Evolutionary conservation across 1,140 invertebrate genomes (phyloP).

Genomic region (Phymorhynchus buccinoides): DNA sequence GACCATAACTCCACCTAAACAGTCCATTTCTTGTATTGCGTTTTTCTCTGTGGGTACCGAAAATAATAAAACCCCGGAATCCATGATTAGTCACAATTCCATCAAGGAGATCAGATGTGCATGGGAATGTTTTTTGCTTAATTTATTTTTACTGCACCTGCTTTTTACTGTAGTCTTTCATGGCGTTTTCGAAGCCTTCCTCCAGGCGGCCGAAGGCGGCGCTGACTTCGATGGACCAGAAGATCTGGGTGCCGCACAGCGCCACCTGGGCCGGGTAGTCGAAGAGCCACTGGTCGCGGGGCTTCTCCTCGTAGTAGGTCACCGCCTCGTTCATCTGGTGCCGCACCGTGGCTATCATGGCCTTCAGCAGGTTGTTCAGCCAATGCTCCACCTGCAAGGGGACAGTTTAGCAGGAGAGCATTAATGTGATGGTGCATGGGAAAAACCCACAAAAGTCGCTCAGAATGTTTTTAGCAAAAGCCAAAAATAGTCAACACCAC

Average conservation of each 20-base stretch:
- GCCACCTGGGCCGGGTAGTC: constrained; percentile 89
- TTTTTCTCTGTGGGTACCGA: no score
- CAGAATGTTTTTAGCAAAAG: no score
- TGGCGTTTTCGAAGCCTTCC: constrained; percentile 95
- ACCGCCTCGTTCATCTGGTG: constrained; percentile 89
- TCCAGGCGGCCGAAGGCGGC: constrained; percentile 88
- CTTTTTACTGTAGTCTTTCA: constrained; percentile 97
- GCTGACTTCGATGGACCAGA: constrained; percentile 97
- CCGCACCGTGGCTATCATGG: constrained; percentile 87
- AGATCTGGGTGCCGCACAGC: constrained; percentile 95
- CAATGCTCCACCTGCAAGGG: constrained; percentile 87
- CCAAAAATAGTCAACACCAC: no score
- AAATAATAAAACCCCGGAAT: no score
- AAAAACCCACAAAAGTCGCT: no score
- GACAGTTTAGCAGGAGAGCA: no score
- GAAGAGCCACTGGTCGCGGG: constrained; percentile 94
- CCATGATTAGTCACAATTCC: no score
- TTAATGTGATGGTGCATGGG: no score
- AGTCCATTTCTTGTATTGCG: neutral
- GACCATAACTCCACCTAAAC: no score
- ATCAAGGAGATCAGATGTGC: neutral
- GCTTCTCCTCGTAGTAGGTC: constrained; percentile 91
- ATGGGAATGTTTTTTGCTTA: no score
- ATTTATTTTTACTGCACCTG: constrained; percentile 77
- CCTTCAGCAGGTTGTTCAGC: constrained; percentile 88